phyloP scores from a whole-genome alignment of 2,797 vertebrate species.

The Brachyalestes nurse region DNA sequence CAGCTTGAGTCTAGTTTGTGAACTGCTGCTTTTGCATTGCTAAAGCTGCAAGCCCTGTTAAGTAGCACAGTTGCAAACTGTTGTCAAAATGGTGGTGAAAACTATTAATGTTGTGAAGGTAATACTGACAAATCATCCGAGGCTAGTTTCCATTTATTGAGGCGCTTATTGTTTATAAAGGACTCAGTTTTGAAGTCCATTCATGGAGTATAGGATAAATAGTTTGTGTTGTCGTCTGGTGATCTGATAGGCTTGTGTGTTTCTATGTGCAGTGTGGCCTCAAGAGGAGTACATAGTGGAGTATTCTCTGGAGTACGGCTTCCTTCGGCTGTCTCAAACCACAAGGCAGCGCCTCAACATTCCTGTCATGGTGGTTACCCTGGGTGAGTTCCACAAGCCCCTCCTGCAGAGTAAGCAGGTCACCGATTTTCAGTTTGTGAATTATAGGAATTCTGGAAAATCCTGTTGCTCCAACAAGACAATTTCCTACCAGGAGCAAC shows the following conservation, averaged over 20 bases:
- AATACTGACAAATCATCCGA: background rate
- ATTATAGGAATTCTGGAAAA: background rate
- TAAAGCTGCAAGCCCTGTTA: background rate
- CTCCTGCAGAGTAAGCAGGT: background rate
- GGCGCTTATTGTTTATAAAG: background rate
- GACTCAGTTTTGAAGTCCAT: no score
- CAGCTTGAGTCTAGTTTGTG: no score
- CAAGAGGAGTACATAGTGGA: constrained; percentile 98
- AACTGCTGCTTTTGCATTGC: background rate
- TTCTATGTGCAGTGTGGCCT: constrained; percentile 83
- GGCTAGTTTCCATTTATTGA: background rate
- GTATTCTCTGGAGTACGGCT: constrained; percentile 95
- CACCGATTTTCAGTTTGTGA: background rate
- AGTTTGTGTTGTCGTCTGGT: background rate
- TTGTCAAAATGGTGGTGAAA: background rate
- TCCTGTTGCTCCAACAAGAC: background rate
- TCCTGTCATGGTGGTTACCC: constrained; percentile 96
- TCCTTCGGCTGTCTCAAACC: constrained; percentile 91
- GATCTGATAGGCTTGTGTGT: constrained; percentile 37
- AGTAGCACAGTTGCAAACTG: background rate
- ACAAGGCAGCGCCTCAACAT: constrained; percentile 94
- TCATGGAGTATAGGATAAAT: background rate
- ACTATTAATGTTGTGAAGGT: background rate
- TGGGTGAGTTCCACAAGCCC: constrained; percentile 79
- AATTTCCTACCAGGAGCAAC: background rate